These are phyloP conservation scores for Adoxophyes honmai DNA, from an alignment of 1,140 invertebrate genomes.

Conservation along the genomic window DNA sequence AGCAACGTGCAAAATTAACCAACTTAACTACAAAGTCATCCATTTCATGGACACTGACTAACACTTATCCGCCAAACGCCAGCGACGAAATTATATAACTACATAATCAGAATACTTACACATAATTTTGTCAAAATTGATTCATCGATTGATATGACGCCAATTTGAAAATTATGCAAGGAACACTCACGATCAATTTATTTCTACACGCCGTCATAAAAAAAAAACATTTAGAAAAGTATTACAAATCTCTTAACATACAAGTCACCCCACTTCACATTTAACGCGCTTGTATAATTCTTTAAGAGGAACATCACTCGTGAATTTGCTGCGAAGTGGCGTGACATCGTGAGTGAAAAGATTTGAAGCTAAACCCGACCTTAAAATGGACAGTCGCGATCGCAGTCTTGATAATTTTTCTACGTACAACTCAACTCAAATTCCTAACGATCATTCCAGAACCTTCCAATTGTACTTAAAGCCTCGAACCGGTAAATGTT, in stretches of 20 bases:
- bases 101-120: slow-evolving; percentile 25
- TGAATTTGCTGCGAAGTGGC: too few species aligned
- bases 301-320: too few species aligned
- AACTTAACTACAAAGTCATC: slow-evolving; percentile 49
- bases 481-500: slow-evolving; percentile 34
- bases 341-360: neutral
- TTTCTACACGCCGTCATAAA: neutral
- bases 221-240: neutral
- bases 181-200: slow-evolving; percentile 11
- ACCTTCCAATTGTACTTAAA: slow-evolving; percentile 18
- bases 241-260: too few species aligned
- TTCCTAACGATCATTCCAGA: neutral
- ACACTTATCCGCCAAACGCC: slow-evolving; percentile 33
- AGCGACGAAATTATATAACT: slow-evolving; percentile 34
- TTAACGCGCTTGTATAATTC: neutral
- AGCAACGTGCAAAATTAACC: slow-evolving; percentile 39
- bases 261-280: too few species aligned
- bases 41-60: slow-evolving; percentile 49
- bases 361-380: neutral
- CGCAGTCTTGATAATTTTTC: slow-evolving; percentile 6
- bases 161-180: slow-evolving; percentile 16
- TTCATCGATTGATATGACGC: slow-evolving; percentile 34
- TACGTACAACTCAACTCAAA: neutral
- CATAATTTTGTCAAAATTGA: slow-evolving; percentile 21
- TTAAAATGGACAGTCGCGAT: neutral